Base-by-base conservation (phyloP, 2,113 vertebrate genomes). In the Tetraodon nigroviridis region DNA sequence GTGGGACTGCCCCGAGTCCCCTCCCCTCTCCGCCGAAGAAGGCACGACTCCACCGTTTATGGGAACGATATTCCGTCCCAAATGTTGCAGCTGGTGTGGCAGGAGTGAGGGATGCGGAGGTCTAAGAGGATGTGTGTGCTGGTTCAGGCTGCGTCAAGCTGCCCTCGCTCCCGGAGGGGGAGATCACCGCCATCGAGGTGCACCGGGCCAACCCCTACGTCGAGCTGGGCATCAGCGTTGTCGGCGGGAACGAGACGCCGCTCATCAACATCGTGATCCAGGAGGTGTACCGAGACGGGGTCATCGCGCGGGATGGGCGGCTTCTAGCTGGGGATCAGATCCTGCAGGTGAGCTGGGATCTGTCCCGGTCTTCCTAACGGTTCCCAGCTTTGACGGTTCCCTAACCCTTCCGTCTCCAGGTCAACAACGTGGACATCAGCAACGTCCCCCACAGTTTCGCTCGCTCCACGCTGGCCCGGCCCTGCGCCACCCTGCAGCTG, bases 191-290 rank as follows among this genome's bases (percentile, higher is more conserved):
- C 67, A 95, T 99, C 71, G 96, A 99, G 86, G 92, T 99, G 58
- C 94, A 95, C 84, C 94, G 96, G 10, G 92, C 94, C 54, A 97
- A 97, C 84, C 97, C 97, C 17, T 98, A 95, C 12, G 93, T 95
- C 6, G 96, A 98, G 85, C 87, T 98, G 71, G 97, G 97, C 79
- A 94, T 99, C 84, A 98, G 97, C 81, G 91, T 98, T 46, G 97
- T 98, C 14, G 97, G 97, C 44, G 97, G 97, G 69, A 98, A 96
- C 41, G 97, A 99, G 87, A 99, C 97, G 0, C 97, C 97, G 40
- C 90, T 99, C 85, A 98, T 99, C 80, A 98, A 98, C 88, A 89
- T 99, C 49, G 96, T 99, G 73, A 99, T 99, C 85, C 97, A 99
- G 75, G 97, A 99, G 67, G 96, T 99, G 74, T 99, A 98, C 87